Evolutionary conservation across 2,113 vertebrate genomes (phyloP), one percentile per base, ranked within the genome.

Genomic region (Toxotes chatareus): DNA sequence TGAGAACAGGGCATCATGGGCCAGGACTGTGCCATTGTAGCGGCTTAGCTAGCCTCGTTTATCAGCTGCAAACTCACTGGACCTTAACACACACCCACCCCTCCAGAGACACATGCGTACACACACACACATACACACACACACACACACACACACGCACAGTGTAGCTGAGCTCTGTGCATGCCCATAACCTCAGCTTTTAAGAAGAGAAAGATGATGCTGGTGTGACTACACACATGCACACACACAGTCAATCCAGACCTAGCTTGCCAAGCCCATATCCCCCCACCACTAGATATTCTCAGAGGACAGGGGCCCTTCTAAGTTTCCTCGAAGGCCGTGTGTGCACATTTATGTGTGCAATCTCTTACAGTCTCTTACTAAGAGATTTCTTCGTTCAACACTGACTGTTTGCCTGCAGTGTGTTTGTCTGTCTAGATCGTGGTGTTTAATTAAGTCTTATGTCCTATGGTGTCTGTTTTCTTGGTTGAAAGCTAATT

Each of bases 21-120:
- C 87, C 89, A 85, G 83, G 76, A 76, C 84, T 82, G 85, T 90
- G 92, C 92, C 93, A 93, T 91, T 89, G 91, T 90, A 91, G 88
- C 76, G 47, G 93, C 94, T 95, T 92, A 94, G 91, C 93, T 83
- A 73, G 75, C 84, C 77, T 67, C 76, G 85, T 93, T 93, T 94
- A 94, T 95, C 92, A 90, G 89, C 88, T 84, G 89, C 86, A 65
- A 90, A 93, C 91, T 92, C 91, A 92, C 93, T 93, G 89, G 92
- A 84, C 94, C 91, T 89, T 89, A 93, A 94, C 93, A 60, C 84
- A 84, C 84, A 73, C 68, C 11, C 79, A 36, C 69, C n/a, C 60
- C 88, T 73, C 81, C 59, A 61, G 80, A 90, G 86, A 86, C 21
- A 31, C n/a, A n/a, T n/a, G n/a, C n/a, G n/a, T n/a, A n/a, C 46